Conservation (phyloP, 2,113 vertebrate genomes). For the Camarhynchus parvulus region DNA sequence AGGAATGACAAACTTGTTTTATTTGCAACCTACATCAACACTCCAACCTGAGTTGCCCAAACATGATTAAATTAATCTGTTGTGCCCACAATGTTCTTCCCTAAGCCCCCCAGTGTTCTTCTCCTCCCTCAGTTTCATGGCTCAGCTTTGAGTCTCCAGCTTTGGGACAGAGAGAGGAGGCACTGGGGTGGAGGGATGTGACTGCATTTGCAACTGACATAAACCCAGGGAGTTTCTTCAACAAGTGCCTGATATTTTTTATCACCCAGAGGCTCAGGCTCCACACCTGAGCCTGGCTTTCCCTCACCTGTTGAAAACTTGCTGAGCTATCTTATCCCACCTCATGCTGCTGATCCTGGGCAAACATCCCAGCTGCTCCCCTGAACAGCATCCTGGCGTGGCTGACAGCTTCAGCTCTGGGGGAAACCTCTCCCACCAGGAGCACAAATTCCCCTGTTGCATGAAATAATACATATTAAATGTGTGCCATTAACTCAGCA, state of each 20-base stretch:
- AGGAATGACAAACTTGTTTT: neutral
- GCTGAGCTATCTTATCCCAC: neutral
- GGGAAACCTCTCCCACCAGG: neutral
- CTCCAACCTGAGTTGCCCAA: neutral
- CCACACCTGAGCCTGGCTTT: neutral
- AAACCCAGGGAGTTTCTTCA: neutral
- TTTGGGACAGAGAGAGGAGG: neutral
- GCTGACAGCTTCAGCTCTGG: neutral
- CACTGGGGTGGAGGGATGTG: neutral
- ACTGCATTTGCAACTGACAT: neutral
- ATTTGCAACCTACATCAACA: neutral
- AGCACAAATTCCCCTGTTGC: neutral
- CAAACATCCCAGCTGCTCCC: neutral
- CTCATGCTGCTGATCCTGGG: neutral
- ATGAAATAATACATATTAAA: neutral
- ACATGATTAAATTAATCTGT: constrained; percentile 12
- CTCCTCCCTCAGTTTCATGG: neutral
- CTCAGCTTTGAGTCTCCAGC: neutral
- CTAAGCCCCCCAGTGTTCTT: neutral
- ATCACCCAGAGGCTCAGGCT: neutral
- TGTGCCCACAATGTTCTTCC: neutral
- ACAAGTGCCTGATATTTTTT: neutral
- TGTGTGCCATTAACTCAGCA: neutral
- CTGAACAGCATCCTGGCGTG: accelerated
- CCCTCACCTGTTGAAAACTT: neutral